Conservation (phyloP, 2,113 vertebrate species). For the Geococcyx californianus region DNA sequence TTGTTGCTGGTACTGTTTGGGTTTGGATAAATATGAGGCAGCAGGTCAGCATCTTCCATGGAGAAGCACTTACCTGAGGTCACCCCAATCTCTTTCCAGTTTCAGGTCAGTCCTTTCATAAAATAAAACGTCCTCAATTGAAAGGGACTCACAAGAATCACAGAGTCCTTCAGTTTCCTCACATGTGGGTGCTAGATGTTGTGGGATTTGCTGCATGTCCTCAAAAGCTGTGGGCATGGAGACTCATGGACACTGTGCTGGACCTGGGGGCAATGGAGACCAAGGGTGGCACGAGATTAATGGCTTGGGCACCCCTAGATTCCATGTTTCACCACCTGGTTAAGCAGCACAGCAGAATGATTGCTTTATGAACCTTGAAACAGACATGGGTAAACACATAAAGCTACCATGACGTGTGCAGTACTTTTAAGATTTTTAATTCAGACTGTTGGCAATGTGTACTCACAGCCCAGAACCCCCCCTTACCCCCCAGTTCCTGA, state of each 20-base stretch:
- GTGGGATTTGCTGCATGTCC: not conserved
- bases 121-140: no score
- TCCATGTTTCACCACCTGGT: fast-evolving
- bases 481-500: no score
- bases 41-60: not conserved
- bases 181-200: not conserved
- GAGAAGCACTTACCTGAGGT: not conserved
- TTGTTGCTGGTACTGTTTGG: not conserved
- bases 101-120: not conserved
- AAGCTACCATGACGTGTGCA: fast-evolving
- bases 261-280: not conserved
- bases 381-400: not conserved
- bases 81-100: not conserved
- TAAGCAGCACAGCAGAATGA: not conserved
- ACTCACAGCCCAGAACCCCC: no score
- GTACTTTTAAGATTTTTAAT: not conserved
- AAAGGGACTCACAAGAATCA: no score
- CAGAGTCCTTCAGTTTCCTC: no score
- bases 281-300: not conserved
- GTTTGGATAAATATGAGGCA: not conserved
- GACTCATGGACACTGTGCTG: fast-evolving
- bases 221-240: not conserved
- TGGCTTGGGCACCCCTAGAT: not conserved
- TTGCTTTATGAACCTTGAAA: not conserved
- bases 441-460: not conserved